Base-by-base conservation (phyloP, 2,888 invertebrate genomes). In the Phorcus lineatus region DNA sequence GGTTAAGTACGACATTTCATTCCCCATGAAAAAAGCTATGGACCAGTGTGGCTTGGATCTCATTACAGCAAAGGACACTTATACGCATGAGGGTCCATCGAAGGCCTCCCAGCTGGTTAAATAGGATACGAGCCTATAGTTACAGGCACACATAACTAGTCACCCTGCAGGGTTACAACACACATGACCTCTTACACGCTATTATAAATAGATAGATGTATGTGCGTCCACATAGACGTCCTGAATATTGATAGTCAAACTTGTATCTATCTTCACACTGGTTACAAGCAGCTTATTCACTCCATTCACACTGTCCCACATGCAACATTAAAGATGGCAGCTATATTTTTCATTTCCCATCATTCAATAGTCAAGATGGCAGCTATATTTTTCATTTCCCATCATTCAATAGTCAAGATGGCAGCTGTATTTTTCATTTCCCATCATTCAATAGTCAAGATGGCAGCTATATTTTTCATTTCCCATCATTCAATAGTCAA, bases 141-240 rank as follows among this genome's bases (percentile, higher is more conserved):
- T 24, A 62, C 62, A 62, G 24, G 28, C 24, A 62, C 62, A 62
- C 62, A 9, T 24, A 24, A 28, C 28, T 28, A 62, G 28, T 62
- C 24, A 28, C 62, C 62, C 24, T 3, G 9, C 11, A 7, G 47
- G 47, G 47, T 47, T 62, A 62, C 62, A 62, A 62, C 62, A 62
- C 62, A 62, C 62, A 62, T 62, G 62, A 62, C 62, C 62, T 62
- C 62, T 28, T 62, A 62, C 62, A 62, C 62, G 62, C 62, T 62
- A 47, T 47, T 47, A 47, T 47, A 47, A 47, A 47, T 47, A 62
- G 62, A 62, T 62, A 24, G n/a, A 24, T 62, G 6, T 13, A 62
- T 62, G 62, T 62, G 13, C 24, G 22, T 28, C 62, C 62, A 24
- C 28, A 28, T 28, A 7, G 24, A 28, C 16, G 11, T 11, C 47